Evolutionary conservation across 2,888 invertebrate species (phyloP), one percentile per base, ranked within the genome.

Genomic region (Ypsolopha sequella): DNA sequence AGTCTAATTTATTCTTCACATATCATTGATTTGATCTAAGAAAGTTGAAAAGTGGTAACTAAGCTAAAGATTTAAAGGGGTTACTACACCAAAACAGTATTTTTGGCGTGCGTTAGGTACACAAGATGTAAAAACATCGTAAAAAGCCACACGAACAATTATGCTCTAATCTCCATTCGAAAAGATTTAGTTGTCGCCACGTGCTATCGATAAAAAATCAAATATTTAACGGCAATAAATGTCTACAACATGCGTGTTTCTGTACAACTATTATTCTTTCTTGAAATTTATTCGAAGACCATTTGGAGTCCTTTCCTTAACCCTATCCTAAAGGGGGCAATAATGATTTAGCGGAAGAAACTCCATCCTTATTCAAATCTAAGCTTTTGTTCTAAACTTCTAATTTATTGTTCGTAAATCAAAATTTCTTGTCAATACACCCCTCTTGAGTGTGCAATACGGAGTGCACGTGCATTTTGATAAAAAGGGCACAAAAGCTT

Each of bases 61-160:
- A 24, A 24, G 24, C 24, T 4, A 24, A 3, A 24, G 24, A 24
- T 3, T 24, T 24, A 41, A 63, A 68, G 62, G 43, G 43, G 43
- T 43, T 43, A 6, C n/a, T 10, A 38, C 38, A 43, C 7, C 43
- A 7, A 43, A 9, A 43, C n/a, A 43, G 33, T 24, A 33, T 10
- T 24, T 24, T 45, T 34, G 35, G 34, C 41, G 41, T 8, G 38
- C 8, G 41, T 11, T 24, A 24, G 24, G 24, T 24, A 24, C 59
- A 63, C 58, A 66, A 70, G 62, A 65, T 81, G 79, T 67, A 73
- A 66, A 80, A 81, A 79, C 81, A 79, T 67, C 68, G 62, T 78
- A 65, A 75, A 75, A 63, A 48, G 24, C 11, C 11, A 36, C 48
- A 48, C 50, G 35, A 41, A 49, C 39, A 51, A 39, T 34, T 36